Conservation (phyloP, 2,888 invertebrate species). For the Netelia virgata region DNA sequence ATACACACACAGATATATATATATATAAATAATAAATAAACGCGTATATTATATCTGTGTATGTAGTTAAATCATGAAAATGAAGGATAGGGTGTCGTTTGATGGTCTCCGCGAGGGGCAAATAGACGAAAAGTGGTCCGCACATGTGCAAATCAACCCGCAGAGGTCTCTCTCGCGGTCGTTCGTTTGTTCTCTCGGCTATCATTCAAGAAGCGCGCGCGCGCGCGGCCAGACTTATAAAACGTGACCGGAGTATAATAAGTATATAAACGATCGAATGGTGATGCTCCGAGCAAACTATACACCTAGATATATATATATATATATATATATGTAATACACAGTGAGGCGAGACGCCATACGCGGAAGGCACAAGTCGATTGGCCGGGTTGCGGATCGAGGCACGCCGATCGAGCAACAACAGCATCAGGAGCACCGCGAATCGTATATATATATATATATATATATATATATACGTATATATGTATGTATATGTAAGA, state of each 20-base stretch:
- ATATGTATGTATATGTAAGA: constrained; percentile 39
- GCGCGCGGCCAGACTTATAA: constrained; percentile 62
- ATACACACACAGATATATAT: background rate
- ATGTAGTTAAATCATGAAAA: constrained; percentile 38
- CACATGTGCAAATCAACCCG: constrained; percentile 20
- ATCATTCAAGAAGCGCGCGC: constrained; percentile 38
- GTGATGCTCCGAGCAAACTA: constrained; percentile 49
- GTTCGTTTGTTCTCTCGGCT: constrained; percentile 46
- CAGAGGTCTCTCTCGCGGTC: constrained; percentile 31
- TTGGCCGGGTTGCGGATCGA: constrained; percentile 54
- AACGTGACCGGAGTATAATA: constrained; percentile 66
- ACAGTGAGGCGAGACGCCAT: constrained; percentile 47
- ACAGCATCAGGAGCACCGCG: background rate
- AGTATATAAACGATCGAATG: constrained; percentile 57
- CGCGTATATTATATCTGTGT: background rate
- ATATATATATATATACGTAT: constrained; percentile 51
- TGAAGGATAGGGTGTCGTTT: constrained; percentile 30
- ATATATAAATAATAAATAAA: background rate
- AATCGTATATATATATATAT: constrained; percentile 7
- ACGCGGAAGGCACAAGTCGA: constrained; percentile 71
- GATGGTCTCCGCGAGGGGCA: constrained; percentile 1
- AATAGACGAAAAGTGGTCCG: constrained; percentile 18
- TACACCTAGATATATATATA: constrained; percentile 30
- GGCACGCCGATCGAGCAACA: constrained; percentile 56
- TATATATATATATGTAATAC: too few relatives aligned